Base-by-base conservation (phyloP, 1,140 invertebrate genomes). In the Pachypeltis micranthus region DNA sequence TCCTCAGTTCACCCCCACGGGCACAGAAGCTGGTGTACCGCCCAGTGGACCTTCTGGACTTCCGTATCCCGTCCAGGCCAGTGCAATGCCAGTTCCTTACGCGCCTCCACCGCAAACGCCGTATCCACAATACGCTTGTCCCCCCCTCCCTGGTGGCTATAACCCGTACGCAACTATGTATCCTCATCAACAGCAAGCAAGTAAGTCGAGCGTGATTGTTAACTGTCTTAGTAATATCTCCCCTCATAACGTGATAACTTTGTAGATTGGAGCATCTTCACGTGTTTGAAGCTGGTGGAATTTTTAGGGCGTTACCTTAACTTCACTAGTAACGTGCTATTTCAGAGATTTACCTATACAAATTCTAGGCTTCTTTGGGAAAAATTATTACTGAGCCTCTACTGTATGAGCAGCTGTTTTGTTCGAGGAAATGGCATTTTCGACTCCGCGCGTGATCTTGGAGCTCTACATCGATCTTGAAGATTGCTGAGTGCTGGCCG, bases 151-250 rank as follows among this genome's bases (percentile, higher is more conserved):
- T 1, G 77, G 83, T 63, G 79, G 86, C 27, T 93, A 90, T 72
- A 92, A 92, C 79, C 90, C 90, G 28, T 92, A 92, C 74, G 87
- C 84, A 63, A 88, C 85, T 60, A 84, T 88, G 73, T 83, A 84
- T 24, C 47, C 59, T 25, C 87, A 87, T 74, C 83, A 85, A 67
- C 73, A 78, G 69, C 82, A 74, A 39, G 34, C 34, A 39, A 39
- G 34, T 39, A 10, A 39, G 34, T 39, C n/a, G n/a, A 39, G 34
- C 34, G n/a, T 7, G n/a, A n/a, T 39, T 10, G 34, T 39, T n/a
- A 39, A 39, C n/a, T 10, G n/a, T 39, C n/a, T 39, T n/a, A n/a
- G n/a, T n/a, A n/a, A n/a, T n/a, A n/a, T n/a, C n/a, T n/a, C n/a
- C n/a, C n/a, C n/a, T n/a, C n/a, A n/a, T n/a, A n/a, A n/a, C n/a